These are phyloP conservation scores for Eueides isabella DNA, from an alignment of 1,140 invertebrate genomes.

Conservation along the genomic window DNA sequence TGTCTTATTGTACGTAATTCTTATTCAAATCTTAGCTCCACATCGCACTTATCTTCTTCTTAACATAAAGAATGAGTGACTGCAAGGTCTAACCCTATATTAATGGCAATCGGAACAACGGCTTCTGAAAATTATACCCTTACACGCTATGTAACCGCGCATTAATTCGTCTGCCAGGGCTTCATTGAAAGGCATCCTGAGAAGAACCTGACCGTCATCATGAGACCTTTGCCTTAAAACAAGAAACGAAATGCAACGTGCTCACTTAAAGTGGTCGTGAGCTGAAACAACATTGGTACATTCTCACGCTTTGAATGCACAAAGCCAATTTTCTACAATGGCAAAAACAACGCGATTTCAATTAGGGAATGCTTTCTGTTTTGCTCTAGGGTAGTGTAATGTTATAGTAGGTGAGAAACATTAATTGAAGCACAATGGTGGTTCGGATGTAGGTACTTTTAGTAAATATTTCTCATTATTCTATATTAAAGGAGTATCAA, in stretches of 20 bases:
- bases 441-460: neutral
- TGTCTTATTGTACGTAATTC: neutral
- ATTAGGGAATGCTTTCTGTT: conserved; percentile 71
- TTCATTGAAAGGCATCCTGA: conserved; percentile 39
- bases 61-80: neutral
- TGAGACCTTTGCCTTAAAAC: conserved; percentile 43
- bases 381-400: conserved; percentile 51
- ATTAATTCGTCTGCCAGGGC: conserved; percentile 44
- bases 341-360: conserved; percentile 77
- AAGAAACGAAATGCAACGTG: conserved; percentile 34
- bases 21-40: neutral
- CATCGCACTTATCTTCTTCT: neutral
- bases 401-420: conserved; percentile 53
- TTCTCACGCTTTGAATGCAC: conserved; percentile 72
- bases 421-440: conserved; percentile 31
- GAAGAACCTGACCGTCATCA: conserved; percentile 38
- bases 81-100: conserved; percentile 19
- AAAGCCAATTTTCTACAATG: conserved; percentile 70
- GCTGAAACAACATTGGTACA: conserved; percentile 57
- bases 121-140: conserved; percentile 50
- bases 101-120: conserved; percentile 49
- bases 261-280: conserved; percentile 46
- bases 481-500: neutral
- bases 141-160: conserved; percentile 43
- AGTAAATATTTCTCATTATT: neutral